Conservation (phyloP, 2,797 vertebrate genomes). For the Crenichthys baileyi region DNA sequence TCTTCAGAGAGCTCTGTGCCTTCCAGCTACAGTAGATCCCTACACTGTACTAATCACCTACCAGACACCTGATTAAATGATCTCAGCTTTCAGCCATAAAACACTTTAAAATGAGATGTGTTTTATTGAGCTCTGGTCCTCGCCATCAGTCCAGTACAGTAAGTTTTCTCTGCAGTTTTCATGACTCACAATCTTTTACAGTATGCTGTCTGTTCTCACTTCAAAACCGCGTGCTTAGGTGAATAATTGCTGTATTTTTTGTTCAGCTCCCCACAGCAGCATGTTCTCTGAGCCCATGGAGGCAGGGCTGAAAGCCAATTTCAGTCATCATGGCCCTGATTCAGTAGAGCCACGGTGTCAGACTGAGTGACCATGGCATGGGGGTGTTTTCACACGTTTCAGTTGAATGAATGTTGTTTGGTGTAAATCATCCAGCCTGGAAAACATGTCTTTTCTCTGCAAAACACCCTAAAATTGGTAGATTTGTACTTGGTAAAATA, state of each 20-base stretch:
- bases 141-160: conserved; percentile 18
- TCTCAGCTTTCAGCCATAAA: background rate
- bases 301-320: conserved; percentile 29
- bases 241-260: conserved; percentile 48
- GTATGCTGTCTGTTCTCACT: conserved; percentile 51
- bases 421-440: background rate
- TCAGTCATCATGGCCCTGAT: conserved; percentile 66
- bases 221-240: conserved; percentile 51
- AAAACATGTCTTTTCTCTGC: too few relatives aligned
- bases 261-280: conserved; percentile 13
- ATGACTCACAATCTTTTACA: conserved; percentile 30
- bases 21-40: background rate
- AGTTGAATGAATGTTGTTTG: background rate
- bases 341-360: conserved; percentile 47
- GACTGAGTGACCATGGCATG: conserved; percentile 6
- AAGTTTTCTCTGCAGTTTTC: conserved; percentile 24
- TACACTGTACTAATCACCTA: background rate
- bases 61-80: conserved; percentile 6
- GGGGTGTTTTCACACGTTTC: background rate
- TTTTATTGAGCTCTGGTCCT: background rate
- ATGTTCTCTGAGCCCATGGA: conserved; percentile 4
- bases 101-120: background rate
- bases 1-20: background rate
- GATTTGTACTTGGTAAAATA: conserved; percentile 22
- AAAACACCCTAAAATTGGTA: background rate